phyloP scores from a whole-genome alignment of 2,113 vertebrate species.

The Nymphicus hollandicus region DNA sequence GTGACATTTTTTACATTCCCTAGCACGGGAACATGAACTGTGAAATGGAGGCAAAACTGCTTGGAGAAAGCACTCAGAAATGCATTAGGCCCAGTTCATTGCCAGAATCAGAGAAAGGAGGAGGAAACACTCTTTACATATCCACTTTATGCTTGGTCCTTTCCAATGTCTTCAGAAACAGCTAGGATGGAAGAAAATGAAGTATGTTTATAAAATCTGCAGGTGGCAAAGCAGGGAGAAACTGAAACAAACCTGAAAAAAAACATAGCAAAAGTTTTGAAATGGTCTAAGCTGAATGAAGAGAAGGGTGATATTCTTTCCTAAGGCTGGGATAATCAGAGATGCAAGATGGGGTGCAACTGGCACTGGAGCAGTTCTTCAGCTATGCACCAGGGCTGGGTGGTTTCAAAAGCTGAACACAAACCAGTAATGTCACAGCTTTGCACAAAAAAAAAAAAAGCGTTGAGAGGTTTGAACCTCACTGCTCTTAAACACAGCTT shows the following conservation, averaged over 20 bases:
- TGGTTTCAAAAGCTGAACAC: neutral
- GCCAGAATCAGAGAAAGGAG: neutral
- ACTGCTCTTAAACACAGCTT: neutral
- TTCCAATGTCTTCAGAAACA: neutral
- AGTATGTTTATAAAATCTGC: neutral
- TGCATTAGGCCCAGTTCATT: neutral
- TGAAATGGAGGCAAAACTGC: neutral
- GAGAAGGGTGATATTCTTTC: neutral
- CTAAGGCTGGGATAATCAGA: neutral
- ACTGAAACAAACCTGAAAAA: neutral
- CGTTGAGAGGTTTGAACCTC: neutral
- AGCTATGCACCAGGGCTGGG: rapidly evolving
- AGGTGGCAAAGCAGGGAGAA: neutral
- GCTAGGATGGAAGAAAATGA: neutral
- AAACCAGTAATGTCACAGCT: neutral
- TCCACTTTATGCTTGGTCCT: neutral
- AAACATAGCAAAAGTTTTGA: neutral
- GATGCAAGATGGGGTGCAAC: neutral
- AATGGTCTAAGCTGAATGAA: neutral
- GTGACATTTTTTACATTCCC: neutral
- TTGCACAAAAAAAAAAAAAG: neutral
- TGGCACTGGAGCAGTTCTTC: neutral
- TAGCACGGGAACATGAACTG: neutral
- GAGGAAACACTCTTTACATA: neutral
- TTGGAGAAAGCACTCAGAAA: neutral